Evolutionary conservation across 1,140 invertebrate genomes (phyloP).

Genomic region (Caerostris extrusa): DNA sequence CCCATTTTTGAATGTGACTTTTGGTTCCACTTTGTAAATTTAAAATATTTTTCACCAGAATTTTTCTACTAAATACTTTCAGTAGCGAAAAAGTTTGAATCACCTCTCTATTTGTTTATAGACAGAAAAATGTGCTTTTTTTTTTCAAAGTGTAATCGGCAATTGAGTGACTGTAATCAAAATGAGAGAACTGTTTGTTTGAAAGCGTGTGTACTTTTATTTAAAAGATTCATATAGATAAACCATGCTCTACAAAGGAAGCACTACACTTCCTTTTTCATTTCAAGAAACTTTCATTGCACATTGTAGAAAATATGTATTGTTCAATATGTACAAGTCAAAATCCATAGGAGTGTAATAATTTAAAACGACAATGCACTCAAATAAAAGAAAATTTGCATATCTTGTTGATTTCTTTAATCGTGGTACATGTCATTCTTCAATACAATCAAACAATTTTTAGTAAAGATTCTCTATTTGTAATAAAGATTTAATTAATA

Average conservation of each 20-base stretch:
- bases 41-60: not conserved
- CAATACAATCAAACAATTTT: too few relatives aligned
- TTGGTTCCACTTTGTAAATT: not conserved
- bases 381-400: slow-evolving; percentile 32
- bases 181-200: not conserved
- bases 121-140: too few relatives aligned
- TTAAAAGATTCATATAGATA: not conserved
- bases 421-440: too few relatives aligned
- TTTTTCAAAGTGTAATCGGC: too few relatives aligned
- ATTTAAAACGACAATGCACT: slow-evolving; percentile 35
- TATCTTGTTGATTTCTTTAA: not conserved
- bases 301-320: slow-evolving; percentile 65
- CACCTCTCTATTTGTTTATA: too few relatives aligned
- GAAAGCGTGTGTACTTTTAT: not conserved
- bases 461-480: too few relatives aligned
- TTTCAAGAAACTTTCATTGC: slow-evolving; percentile 31
- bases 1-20: not conserved
- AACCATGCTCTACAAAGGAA: not conserved
- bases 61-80: too few relatives aligned
- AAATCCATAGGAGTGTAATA: slow-evolving; percentile 46
- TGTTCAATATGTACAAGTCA: slow-evolving; percentile 39
- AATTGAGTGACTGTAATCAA: not conserved
- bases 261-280: slow-evolving; percentile 17
- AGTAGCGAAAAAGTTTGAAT: too few relatives aligned
- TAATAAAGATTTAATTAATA: too few relatives aligned